Conservation (phyloP, 2,797 vertebrate genomes). For the Notoglanidium macrostoma region DNA sequence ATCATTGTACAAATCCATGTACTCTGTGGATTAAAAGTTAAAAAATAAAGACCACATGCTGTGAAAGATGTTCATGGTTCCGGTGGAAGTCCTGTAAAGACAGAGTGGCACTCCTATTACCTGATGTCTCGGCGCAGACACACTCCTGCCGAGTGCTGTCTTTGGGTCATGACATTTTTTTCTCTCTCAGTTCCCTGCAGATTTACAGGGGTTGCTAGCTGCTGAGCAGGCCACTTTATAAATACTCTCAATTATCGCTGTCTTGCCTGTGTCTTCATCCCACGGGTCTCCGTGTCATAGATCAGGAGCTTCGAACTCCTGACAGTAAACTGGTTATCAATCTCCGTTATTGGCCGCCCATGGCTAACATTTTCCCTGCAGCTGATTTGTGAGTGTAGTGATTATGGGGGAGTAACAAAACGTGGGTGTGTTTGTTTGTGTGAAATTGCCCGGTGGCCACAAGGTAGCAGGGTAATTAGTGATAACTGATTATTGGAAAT, state of each 20-base stretch:
- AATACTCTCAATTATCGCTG: constrained; percentile 76
- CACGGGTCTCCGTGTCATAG: constrained; percentile 42
- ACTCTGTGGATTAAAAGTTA: neutral
- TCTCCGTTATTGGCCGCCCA: constrained; percentile 72
- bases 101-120: constrained; percentile 63
- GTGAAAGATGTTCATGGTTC: neutral
- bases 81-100: neutral
- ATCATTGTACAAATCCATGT: neutral
- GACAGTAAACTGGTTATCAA: constrained; percentile 71
- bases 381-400: constrained; percentile 50
- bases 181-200: constrained; percentile 69
- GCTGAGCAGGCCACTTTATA: constrained; percentile 78
- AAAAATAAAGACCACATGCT: neutral
- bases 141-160: constrained; percentile 65
- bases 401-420: constrained; percentile 44
- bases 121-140: constrained; percentile 59
- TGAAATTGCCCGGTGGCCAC: neutral
- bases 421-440: constrained; percentile 26
- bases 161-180: constrained; percentile 77
- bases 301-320: constrained; percentile 66
- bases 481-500: constrained; percentile 18
- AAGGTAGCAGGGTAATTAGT: constrained; percentile 37
- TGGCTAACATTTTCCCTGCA: constrained; percentile 37
- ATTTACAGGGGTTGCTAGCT: constrained; percentile 75
- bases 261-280: constrained; percentile 75